A percentile compares a stretch with the other conserved stretches of the same genome.
These are phyloP conservation scores for Ennomos fuscantarius DNA, from an alignment of 2,888 invertebrate genomes.

Conservation along the genomic window DNA sequence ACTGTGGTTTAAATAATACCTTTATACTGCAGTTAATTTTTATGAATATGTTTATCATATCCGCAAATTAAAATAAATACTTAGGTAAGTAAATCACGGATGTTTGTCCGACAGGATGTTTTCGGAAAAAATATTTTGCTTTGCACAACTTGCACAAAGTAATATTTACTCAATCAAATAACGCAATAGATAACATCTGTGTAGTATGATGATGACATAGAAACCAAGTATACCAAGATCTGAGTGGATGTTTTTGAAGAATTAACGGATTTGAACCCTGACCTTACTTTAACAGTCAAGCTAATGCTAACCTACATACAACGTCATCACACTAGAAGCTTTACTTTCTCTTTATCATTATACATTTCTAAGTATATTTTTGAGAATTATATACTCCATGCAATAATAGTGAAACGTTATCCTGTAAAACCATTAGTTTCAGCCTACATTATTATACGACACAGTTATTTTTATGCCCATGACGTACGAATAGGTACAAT, in stretches of 20 bases:
- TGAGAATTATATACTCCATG: no score
- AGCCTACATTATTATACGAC: no score
- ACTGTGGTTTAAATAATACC: no score
- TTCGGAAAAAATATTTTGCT: constrained; percentile 10
- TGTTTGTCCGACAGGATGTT: constrained; percentile 17
- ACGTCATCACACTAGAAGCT: constrained; percentile 14
- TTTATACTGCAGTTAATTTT: no score
- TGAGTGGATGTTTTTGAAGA: constrained; percentile 10
- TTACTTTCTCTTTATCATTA: constrained; percentile 34
- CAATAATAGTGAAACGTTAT: no score
- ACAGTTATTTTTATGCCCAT: no score
- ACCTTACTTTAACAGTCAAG: constrained; percentile 30
- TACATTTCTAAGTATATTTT: no score
- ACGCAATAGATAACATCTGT: neutral
- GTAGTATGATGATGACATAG: constrained; percentile 2
- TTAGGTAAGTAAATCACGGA: constrained; percentile 12
- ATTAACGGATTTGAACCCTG: constrained; percentile 32
- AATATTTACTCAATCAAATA: constrained; percentile 8
- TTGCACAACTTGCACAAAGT: neutral
- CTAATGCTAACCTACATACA: constrained; percentile 3
- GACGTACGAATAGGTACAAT: neutral
- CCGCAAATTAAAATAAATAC: constrained; percentile 29
- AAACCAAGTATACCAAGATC: neutral
- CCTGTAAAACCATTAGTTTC: no score
- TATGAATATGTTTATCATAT: constrained; percentile 4